phyloP scores from a whole-genome alignment of 2,888 invertebrate species.

The Dugesia japonica region DNA sequence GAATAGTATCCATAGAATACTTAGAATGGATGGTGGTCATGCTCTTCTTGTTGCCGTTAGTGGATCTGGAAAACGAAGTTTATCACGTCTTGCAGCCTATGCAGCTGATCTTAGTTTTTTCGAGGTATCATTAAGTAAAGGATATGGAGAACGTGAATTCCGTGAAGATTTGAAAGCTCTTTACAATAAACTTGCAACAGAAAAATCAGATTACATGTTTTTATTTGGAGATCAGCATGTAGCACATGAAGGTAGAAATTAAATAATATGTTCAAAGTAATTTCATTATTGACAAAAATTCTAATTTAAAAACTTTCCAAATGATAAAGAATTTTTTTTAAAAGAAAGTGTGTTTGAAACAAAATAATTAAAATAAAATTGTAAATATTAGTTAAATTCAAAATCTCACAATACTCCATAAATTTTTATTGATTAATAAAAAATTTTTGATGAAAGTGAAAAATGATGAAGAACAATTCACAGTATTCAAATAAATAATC shows the following conservation, averaged over 20 bases:
- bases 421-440: too few species aligned
- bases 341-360: too few species aligned
- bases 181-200: slow-evolving; percentile 31
- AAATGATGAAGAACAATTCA: too few species aligned
- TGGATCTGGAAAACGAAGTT: slow-evolving; percentile 33
- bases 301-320: too few species aligned
- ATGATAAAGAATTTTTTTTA: too few species aligned
- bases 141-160: slow-evolving; percentile 34
- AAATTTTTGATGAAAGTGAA: too few species aligned
- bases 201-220: slow-evolving; percentile 34
- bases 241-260: slow-evolving; percentile 33
- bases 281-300: too few species aligned
- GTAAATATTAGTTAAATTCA: too few species aligned
- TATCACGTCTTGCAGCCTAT: slow-evolving; percentile 27
- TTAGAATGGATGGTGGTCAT: slow-evolving; percentile 34
- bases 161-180: slow-evolving; percentile 34
- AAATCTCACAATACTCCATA: too few species aligned
- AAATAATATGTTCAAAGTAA: too few species aligned
- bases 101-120: slow-evolving; percentile 30
- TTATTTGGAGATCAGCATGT: slow-evolving; percentile 35
- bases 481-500: too few species aligned
- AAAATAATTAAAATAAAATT: too few species aligned
- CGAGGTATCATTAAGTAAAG: slow-evolving; percentile 26
- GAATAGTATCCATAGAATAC: slow-evolving; percentile 34
- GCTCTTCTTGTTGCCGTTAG: slow-evolving; percentile 33